Evolutionary conservation across 1,140 invertebrate genomes (phyloP).

Genomic region (Fopius arisanus): DNA sequence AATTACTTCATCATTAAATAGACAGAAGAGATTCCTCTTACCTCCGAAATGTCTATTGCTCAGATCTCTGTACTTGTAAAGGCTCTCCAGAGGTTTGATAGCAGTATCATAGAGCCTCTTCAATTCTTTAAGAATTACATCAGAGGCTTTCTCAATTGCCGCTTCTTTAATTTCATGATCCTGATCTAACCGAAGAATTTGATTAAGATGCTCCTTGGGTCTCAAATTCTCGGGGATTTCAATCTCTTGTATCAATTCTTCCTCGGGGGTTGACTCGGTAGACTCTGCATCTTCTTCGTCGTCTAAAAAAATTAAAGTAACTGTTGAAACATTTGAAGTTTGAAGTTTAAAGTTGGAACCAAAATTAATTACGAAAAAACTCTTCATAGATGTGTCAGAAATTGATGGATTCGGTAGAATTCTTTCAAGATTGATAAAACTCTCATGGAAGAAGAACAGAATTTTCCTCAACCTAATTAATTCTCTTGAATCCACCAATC

Average conservation of each 20-base stretch:
- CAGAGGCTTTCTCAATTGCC: slow-evolving; percentile 76
- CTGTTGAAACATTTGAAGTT: too few relatives aligned
- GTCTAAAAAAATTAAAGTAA: not conserved
- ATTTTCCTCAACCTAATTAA: too few relatives aligned
- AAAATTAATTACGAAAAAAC: too few relatives aligned
- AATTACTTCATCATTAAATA: too few relatives aligned
- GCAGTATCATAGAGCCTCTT: slow-evolving; percentile 88
- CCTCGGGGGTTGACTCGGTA: slow-evolving; percentile 58
- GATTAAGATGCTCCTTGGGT: slow-evolving; percentile 80
- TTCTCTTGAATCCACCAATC: too few relatives aligned
- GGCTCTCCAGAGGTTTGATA: slow-evolving; percentile 87
- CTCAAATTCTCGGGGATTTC: slow-evolving; percentile 80
- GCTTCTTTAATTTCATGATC: slow-evolving; percentile 77
- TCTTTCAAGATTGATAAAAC: too few relatives aligned
- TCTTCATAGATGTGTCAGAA: too few relatives aligned
- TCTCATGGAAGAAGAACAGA: too few relatives aligned
- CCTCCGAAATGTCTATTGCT: slow-evolving; percentile 90
- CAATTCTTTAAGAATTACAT: slow-evolving; percentile 82
- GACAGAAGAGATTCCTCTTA: slow-evolving; percentile 41
- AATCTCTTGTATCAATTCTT: slow-evolving; percentile 71
- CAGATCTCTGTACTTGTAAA: slow-evolving; percentile 92
- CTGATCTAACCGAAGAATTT: slow-evolving; percentile 81
- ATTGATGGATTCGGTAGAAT: too few relatives aligned
- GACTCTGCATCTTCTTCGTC: slow-evolving; percentile 33
- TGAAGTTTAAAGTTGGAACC: too few relatives aligned